These are phyloP conservation scores for Mesoclemmys tuberculata DNA, from an alignment of 2,113 vertebrate genomes.

Conservation along the genomic window DNA sequence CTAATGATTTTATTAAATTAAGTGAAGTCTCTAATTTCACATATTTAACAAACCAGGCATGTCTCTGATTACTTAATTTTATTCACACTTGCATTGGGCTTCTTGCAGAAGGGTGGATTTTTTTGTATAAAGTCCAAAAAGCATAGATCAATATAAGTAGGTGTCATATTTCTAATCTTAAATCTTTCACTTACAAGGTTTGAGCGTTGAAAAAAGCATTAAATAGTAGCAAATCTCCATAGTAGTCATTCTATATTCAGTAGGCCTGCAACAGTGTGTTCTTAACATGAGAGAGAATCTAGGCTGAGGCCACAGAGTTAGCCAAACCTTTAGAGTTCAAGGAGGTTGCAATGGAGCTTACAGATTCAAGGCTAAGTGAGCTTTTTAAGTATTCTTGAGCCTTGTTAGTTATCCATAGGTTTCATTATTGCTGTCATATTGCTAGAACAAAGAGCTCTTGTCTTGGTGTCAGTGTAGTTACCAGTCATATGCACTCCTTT, in stretches of 20 bases:
- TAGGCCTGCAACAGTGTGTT: background rate
- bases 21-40: background rate
- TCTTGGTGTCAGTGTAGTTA: background rate
- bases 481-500: background rate
- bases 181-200: background rate
- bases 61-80: background rate
- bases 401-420: background rate
- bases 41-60: background rate
- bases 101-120: background rate
- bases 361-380: background rate
- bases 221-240: background rate
- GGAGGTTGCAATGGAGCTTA: background rate
- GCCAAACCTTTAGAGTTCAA: too few species aligned
- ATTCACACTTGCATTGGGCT: background rate
- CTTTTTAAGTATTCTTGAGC: background rate
- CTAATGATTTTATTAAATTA: background rate
- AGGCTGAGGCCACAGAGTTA: background rate
- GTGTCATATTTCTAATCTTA: background rate
- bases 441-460: background rate
- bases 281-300: background rate
- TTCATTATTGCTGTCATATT: background rate
- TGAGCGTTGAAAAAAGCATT: background rate
- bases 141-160: too few species aligned
- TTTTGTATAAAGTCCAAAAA: background rate
- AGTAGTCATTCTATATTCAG: background rate